Evolutionary conservation across 2,113 vertebrate species (phyloP), one percentile per base, ranked within the genome.

Genomic region (Coturnix japonica): DNA sequence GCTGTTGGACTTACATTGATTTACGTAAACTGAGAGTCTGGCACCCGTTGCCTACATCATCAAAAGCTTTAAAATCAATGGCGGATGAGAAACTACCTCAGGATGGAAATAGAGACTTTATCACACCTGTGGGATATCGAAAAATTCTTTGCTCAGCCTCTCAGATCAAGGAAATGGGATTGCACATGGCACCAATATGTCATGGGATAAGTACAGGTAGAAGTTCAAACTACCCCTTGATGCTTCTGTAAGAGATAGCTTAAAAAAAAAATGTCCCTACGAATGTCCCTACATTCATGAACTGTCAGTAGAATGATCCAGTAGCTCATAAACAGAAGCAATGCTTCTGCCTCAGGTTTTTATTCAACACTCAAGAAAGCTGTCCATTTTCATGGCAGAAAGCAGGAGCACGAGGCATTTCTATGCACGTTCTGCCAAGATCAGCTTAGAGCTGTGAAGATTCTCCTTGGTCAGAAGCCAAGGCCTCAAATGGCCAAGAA

Each of bases 61-160:
- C 46, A 53, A 49, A 82, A 47, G 37, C 22, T 39, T 89, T 43
- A 89, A 77, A 75, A 51, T 54, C 60, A 85, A 14, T 3, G 4
- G 18, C 25, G 30, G 16, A 75, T 60, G 54, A 49, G 54, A 76
- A 85, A 80, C 28, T 35, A 85, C 25, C 31, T 46, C 25, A 61
- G 79, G 54, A 31, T 33, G 51, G 59, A 43, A 66, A 43, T 2
- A 33, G 69, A 63, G 49, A 59, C 59, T 70, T 57, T 25, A 44
- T 54, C 46, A 82, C 51, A 61, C 60, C 56, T 73, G 11, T 5
- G 47, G 49, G 80, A 81, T 39, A 28, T 0, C 3, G 49, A 73
- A 81, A 82, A 90, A 71, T 43, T 56, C 69, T 93, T 79, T 78
- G 23, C 41, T 94, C 71, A 85, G 78, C 53, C 57, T 70, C 84